Evolutionary conservation across 2,113 vertebrate species (phyloP).

Genomic region (Vanacampus margaritifer): DNA sequence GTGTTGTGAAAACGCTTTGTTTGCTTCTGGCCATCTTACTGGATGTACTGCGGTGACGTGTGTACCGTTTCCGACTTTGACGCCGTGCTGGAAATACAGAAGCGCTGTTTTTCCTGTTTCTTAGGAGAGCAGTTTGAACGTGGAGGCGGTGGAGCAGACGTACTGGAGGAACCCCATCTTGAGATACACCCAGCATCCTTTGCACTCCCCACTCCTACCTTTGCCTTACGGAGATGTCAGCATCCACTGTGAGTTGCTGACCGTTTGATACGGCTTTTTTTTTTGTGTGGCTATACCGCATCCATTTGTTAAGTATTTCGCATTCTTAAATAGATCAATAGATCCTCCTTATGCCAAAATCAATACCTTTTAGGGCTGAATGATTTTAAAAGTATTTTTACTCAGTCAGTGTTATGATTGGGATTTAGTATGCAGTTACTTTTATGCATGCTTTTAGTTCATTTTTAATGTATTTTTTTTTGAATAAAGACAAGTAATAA

Average conservation of each 20-base stretch:
- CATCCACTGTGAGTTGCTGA: constrained; percentile 70
- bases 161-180: constrained; percentile 89
- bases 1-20: constrained; percentile 39
- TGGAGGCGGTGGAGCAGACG: constrained; percentile 87
- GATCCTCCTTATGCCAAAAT: too few species aligned
- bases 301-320: too few species aligned
- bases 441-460: too few species aligned
- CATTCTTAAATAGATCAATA: too few species aligned
- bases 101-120: not conserved
- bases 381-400: too few species aligned
- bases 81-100: not conserved
- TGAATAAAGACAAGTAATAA: too few species aligned
- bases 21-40: constrained; percentile 10
- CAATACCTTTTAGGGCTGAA: too few species aligned
- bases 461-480: not conserved
- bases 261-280: not conserved
- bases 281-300: too few species aligned
- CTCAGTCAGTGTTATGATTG: too few species aligned
- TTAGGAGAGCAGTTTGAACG: constrained; percentile 86
- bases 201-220: constrained; percentile 88
- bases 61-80: not conserved
- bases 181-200: constrained; percentile 88
- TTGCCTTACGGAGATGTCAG: constrained; percentile 86
- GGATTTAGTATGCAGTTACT: too few species aligned
- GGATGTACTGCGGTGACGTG: constrained; percentile 2